Percentiles rank a stretch among this genome's conserved stretches.
Evolutionary conservation across 2,888 invertebrate species (phyloP).

Genomic region (Papilio protenor): DNA sequence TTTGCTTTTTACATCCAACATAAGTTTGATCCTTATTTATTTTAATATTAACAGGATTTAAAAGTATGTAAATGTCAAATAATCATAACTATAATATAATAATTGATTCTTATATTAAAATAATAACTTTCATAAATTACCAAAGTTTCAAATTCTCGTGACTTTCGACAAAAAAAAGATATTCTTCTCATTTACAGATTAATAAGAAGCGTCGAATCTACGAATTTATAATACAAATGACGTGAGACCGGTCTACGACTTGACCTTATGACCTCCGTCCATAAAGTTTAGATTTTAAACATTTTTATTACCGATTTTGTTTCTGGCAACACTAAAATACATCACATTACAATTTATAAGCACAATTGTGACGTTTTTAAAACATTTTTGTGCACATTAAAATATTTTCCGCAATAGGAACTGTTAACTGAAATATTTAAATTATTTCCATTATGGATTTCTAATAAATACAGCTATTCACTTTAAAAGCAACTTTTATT

Average conservation of each 20-base stretch:
- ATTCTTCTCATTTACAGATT: conserved; percentile 42
- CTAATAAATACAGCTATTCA: not conserved
- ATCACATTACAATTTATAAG: conserved; percentile 44
- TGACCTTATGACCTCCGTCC: conserved; percentile 51
- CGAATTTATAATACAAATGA: conserved; percentile 50
- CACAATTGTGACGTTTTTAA: conserved; percentile 35
- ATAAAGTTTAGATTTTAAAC: conserved; percentile 47
- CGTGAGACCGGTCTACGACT: conserved; percentile 46
- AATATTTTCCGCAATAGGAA: conserved; percentile 20
- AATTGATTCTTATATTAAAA: not conserved
- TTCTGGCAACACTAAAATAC: conserved; percentile 42
- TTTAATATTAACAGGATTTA: not conserved
- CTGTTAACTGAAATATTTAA: conserved; percentile 19
- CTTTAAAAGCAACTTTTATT: not conserved
- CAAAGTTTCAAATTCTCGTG: not conserved
- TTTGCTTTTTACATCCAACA: not conserved
- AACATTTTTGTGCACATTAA: conserved; percentile 20
- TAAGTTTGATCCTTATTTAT: not conserved
- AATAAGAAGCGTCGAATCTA: conserved; percentile 47
- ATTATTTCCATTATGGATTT: conserved; percentile 19
- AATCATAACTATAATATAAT: not conserved
- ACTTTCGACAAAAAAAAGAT: conserved; percentile 3
- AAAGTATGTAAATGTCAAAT: conserved; percentile 26
- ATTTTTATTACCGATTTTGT: conserved; percentile 47
- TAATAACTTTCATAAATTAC: conserved; percentile 4